phyloP scores from a whole-genome alignment of 2,888 invertebrate genomes.

The Macrosoma leucophasiata region DNA sequence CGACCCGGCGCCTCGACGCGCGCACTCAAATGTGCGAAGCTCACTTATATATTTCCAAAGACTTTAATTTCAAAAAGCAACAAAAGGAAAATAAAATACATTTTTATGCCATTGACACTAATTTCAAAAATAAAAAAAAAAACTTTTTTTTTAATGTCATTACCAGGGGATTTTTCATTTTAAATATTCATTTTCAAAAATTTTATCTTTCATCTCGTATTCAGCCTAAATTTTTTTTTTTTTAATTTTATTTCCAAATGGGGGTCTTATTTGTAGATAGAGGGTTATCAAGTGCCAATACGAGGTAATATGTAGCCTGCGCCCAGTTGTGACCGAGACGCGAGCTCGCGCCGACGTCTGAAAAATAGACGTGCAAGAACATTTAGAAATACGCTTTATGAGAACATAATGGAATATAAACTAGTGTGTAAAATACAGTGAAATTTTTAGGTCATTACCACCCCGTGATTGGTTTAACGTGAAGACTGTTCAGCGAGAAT shows the following conservation, averaged over 20 bases:
- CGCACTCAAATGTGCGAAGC: slow-evolving; percentile 51
- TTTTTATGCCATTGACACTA: too few species aligned
- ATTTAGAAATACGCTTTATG: slow-evolving; percentile 41
- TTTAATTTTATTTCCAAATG: slow-evolving; percentile 17
- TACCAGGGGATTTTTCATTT: too few species aligned
- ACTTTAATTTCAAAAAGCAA: slow-evolving; percentile 23
- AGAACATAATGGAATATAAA: slow-evolving; percentile 45
- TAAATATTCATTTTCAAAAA: slow-evolving; percentile 11
- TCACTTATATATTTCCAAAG: slow-evolving; percentile 31
- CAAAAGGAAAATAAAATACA: too few species aligned
- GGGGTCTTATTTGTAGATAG: too few species aligned
- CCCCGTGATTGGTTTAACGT: slow-evolving; percentile 13
- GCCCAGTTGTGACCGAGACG: slow-evolving; percentile 58
- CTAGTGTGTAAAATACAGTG: slow-evolving; percentile 23
- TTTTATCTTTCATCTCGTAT: slow-evolving; percentile 6
- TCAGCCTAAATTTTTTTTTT: slow-evolving; percentile 11
- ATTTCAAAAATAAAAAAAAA: too few species aligned
- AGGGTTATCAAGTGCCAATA: too few species aligned
- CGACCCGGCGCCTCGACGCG: slow-evolving; percentile 64
- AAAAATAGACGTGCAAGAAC: slow-evolving; percentile 35
- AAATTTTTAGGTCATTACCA: neutral
- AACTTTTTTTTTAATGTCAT: too few species aligned
- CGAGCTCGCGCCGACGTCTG: slow-evolving; percentile 57
- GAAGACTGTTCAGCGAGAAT: slow-evolving; percentile 36
- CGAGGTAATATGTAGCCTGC: slow-evolving; percentile 43